A percentile compares a stretch with the other conserved stretches of the same genome.
Conservation (phyloP, 2,797 vertebrate species). For the Cossypha polioptera region DNA sequence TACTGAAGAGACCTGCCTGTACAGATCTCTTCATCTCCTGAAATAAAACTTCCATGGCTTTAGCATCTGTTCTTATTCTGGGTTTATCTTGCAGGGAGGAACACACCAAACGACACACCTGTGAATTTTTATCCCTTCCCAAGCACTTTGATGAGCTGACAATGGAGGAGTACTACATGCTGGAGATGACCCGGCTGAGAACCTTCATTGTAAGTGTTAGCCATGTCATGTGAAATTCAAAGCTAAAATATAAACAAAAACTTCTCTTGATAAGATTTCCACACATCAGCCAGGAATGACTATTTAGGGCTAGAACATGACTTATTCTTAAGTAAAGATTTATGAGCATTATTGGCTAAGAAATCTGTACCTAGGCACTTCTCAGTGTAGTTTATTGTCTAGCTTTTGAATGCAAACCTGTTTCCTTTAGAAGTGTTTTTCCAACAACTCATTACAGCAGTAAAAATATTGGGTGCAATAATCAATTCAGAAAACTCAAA, state of each 20-base stretch:
- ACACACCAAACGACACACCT: slow-evolving; percentile 75
- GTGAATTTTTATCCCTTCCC: slow-evolving; percentile 78
- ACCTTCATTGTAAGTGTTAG: slow-evolving; percentile 76
- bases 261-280: not conserved
- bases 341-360: not conserved
- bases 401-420: not conserved
- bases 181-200: slow-evolving; percentile 80
- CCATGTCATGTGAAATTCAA: not conserved
- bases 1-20: not conserved
- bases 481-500: not conserved
- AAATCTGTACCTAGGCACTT: not conserved
- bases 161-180: slow-evolving; percentile 75
- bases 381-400: not conserved
- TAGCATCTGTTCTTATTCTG: not conserved
- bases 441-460: not conserved
- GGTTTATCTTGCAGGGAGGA: slow-evolving; percentile 68
- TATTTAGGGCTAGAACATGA: not conserved
- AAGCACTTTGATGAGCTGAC: slow-evolving; percentile 77
- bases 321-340: not conserved
- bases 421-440: not conserved
- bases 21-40: not conserved
- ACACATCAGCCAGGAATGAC: not conserved
- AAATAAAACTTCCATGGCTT: not conserved
- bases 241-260: not conserved
- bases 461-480: not conserved